These are phyloP conservation scores for Tapera naevia DNA, from an alignment of 2,797 vertebrate genomes.

Conservation along the genomic window DNA sequence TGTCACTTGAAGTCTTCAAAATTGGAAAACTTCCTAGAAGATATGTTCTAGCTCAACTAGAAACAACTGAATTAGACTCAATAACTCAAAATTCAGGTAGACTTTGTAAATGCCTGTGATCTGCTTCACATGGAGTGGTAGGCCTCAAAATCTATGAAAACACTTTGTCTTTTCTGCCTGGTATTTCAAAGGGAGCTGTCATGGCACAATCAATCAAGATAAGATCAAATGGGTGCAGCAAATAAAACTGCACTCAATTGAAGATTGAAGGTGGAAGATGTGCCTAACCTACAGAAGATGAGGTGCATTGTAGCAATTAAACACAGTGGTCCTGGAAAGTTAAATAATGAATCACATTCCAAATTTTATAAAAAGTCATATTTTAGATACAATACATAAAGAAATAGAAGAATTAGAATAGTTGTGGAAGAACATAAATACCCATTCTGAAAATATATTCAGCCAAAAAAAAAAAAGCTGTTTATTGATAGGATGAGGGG, in stretches of 20 bases:
- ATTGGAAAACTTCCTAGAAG: constrained; percentile 58
- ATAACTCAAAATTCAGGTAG: constrained; percentile 13
- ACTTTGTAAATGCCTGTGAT: not conserved
- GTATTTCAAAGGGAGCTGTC: not conserved
- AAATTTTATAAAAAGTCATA: not conserved
- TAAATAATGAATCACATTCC: not conserved
- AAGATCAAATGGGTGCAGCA: not conserved
- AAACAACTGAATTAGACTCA: constrained; percentile 41
- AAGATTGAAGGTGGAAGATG: not conserved
- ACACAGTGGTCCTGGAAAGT: not conserved
- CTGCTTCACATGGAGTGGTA: not conserved
- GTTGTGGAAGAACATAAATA: not conserved
- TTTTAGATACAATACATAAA: not conserved
- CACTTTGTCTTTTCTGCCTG: not conserved
- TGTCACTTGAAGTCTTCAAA: constrained; percentile 53
- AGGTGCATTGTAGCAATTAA: not conserved
- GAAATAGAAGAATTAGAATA: not conserved
- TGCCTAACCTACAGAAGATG: not conserved
- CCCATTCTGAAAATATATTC: not conserved
- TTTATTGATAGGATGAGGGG: not conserved
- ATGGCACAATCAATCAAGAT: not conserved
- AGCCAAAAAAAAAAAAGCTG: constrained; percentile 26
- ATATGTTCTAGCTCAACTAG: constrained; percentile 26
- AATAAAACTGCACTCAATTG: not conserved
- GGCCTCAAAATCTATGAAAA: not conserved